phyloP scores from a whole-genome alignment of 2,888 invertebrate species.

The Tinea pellionella region DNA sequence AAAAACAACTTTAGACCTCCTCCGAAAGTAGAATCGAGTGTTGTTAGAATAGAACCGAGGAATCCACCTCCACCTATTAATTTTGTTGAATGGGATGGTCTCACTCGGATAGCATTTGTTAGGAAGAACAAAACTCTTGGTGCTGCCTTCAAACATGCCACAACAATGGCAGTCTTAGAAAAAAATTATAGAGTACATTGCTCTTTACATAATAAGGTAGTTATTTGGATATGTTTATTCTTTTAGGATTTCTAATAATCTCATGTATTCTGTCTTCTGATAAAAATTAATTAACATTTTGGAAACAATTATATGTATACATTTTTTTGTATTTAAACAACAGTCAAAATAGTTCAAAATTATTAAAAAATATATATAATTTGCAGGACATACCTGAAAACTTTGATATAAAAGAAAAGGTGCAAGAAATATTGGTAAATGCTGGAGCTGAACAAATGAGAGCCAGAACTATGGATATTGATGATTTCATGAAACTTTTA shows the following conservation, averaged over 20 bases:
- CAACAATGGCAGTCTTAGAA: slow-evolving; percentile 85
- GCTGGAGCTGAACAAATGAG: slow-evolving; percentile 80
- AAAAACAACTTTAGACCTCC: slow-evolving; percentile 99
- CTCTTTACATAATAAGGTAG: slow-evolving; percentile 81
- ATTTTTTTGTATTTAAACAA: no score
- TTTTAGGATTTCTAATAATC: no score
- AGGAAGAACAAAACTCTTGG: slow-evolving; percentile 97
- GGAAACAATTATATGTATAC: no score
- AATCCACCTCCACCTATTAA: slow-evolving; percentile 97
- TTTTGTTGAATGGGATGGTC: slow-evolving; percentile 98
- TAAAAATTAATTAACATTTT: no score
- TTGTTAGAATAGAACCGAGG: slow-evolving; percentile 96
- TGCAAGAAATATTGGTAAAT: slow-evolving; percentile 78
- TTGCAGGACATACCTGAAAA: slow-evolving; percentile 77
- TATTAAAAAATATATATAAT: not conserved
- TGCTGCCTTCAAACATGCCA: slow-evolving; percentile 88
- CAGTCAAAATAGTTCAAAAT: not conserved
- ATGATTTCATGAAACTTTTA: slow-evolving; percentile 91
- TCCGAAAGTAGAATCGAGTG: slow-evolving; percentile 98
- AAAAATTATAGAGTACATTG: slow-evolving; percentile 93
- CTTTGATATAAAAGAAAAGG: slow-evolving; percentile 85
- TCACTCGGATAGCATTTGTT: slow-evolving; percentile 93
- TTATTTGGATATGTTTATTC: not conserved
- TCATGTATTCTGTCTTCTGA: no score
- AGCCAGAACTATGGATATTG: slow-evolving; percentile 94